Evolutionary conservation across 1,140 invertebrate genomes (phyloP).

Genomic region (Aricia agestis): DNA sequence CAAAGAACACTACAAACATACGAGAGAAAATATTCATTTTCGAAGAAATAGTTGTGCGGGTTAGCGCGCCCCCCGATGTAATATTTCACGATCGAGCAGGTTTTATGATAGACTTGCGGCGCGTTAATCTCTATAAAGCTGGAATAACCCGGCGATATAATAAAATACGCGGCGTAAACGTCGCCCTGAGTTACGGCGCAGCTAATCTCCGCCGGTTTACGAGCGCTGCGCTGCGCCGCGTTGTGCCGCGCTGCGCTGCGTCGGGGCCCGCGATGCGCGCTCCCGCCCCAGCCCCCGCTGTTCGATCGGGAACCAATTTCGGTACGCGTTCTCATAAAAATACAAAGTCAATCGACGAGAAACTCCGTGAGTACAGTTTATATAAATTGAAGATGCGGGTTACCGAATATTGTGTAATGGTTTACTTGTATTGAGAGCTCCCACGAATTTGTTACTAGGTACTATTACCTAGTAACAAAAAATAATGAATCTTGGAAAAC

Average conservation of each 20-base stretch:
- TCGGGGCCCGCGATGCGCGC: no score
- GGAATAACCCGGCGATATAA: background rate
- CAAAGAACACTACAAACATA: background rate
- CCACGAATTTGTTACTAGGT: no score
- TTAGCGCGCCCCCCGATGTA: background rate
- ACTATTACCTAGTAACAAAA: no score
- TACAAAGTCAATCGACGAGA: background rate
- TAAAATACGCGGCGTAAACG: background rate
- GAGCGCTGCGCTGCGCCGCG: no score
- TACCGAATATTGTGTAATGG: background rate
- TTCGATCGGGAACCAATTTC: background rate
- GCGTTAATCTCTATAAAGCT: constrained; percentile 1
- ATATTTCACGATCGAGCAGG: background rate
- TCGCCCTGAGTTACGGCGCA: background rate
- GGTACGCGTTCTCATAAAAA: background rate
- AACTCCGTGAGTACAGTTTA: background rate
- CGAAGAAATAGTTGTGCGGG: background rate
- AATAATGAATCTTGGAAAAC: no score
- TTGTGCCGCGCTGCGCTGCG: no score
- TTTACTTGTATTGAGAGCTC: no score
- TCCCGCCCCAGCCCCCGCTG: no score
- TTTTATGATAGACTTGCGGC: background rate
- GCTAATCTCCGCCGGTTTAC: background rate
- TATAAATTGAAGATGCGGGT: background rate
- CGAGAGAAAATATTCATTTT: background rate